A percentile compares a stretch with the other conserved stretches of the same genome.
Evolutionary conservation across 2,113 vertebrate species (phyloP).

Genomic region (Pelecanoides urinatrix): DNA sequence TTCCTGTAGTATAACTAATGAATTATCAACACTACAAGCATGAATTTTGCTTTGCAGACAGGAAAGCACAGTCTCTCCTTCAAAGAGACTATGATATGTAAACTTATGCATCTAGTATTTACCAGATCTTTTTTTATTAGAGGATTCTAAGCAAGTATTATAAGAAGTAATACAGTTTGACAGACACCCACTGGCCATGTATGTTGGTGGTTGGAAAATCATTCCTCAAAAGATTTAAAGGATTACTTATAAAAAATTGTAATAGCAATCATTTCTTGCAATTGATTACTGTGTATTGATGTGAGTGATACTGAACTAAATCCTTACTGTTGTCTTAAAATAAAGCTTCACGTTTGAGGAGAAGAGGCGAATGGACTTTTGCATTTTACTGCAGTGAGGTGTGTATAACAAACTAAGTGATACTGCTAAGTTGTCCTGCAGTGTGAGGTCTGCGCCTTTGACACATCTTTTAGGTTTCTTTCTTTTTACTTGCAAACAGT

Average conservation of each 20-base stretch:
- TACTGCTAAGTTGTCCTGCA: background rate
- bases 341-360: background rate
- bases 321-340: background rate
- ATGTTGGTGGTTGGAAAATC: background rate
- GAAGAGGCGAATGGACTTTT: background rate
- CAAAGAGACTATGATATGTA: background rate
- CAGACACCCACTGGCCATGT: background rate
- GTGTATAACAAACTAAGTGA: background rate
- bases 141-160: background rate
- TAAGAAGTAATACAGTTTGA: background rate
- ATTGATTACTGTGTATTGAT: background rate
- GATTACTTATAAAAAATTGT: background rate
- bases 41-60: background rate
- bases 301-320: background rate
- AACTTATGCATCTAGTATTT: background rate
- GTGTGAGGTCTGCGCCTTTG: background rate
- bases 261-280: background rate
- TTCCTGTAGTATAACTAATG: background rate
- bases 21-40: background rate
- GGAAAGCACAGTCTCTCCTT: background rate
- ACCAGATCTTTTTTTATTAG: background rate
- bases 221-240: background rate
- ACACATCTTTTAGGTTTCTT: background rate
- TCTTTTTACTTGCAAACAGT: background rate
- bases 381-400: background rate